A percentile compares a stretch with the other conserved stretches of the same genome.
phyloP scores from a whole-genome alignment of 2,888 invertebrate genomes.

The Cryptus viduatorius region DNA sequence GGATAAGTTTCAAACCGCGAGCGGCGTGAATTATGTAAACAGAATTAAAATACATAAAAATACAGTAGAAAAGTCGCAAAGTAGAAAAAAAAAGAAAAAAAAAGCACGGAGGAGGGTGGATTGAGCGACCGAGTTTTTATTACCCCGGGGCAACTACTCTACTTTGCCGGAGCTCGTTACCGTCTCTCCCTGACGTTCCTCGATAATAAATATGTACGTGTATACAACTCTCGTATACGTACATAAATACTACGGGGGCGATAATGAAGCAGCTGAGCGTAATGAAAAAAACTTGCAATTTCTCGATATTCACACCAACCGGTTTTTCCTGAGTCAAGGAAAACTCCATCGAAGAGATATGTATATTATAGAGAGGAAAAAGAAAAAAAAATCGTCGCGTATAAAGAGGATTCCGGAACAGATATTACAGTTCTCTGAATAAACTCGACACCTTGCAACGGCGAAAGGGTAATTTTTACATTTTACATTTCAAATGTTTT shows the following conservation, averaged over 20 bases:
- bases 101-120: neutral
- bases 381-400: neutral
- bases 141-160: conserved; percentile 15
- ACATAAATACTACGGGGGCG: neutral
- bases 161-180: conserved; percentile 29
- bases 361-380: neutral
- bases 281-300: conserved; percentile 32
- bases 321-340: conserved; percentile 34
- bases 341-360: conserved; percentile 8
- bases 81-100: conserved; percentile 12
- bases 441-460: neutral
- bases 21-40: conserved; percentile 31
- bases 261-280: conserved; percentile 24
- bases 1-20: conserved; percentile 51
- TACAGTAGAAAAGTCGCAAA: conserved; percentile 2
- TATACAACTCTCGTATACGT: conserved; percentile 11
- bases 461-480: neutral
- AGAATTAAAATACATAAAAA: conserved; percentile 48
- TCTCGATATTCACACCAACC: conserved; percentile 33
- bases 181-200: neutral
- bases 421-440: neutral
- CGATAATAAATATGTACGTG: conserved; percentile 16
- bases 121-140: conserved; percentile 29
- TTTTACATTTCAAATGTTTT: neutral
- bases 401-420: neutral